Evolutionary conservation across 2,797 vertebrate genomes (phyloP).

Genomic region (Eulemur coronatus): DNA sequence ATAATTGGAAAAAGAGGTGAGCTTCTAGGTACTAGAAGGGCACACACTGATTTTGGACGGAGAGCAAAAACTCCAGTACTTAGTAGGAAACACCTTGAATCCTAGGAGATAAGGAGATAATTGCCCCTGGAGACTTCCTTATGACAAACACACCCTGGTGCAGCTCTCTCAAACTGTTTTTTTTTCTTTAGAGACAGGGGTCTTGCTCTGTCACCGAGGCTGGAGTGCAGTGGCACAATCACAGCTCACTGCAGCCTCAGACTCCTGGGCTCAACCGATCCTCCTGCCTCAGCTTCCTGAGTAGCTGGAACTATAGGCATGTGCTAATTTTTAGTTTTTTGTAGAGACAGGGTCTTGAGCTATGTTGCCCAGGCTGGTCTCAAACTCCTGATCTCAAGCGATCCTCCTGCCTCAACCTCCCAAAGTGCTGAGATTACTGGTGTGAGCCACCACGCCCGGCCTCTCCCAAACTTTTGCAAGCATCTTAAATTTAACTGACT

Average conservation of each 20-base stretch:
- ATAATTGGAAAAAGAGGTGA: not conserved
- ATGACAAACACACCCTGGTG: not conserved
- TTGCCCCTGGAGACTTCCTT: not conserved
- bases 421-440: not conserved
- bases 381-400: not conserved
- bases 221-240: not conserved
- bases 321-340: not conserved
- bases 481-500: not conserved
- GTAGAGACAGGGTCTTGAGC: not conserved
- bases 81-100: not conserved
- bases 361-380: not conserved
- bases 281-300: not conserved
- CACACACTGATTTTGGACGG: not conserved
- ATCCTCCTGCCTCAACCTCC: not conserved
- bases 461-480: not conserved
- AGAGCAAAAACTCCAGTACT: not conserved
- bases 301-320: not conserved
- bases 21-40: not conserved
- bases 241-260: not conserved
- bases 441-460: not conserved
- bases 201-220: not conserved
- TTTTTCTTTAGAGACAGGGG: not conserved
- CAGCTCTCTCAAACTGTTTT: not conserved
- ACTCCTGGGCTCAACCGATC: not conserved
- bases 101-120: not conserved